A percentile compares a stretch with the other conserved stretches of the same genome.
Evolutionary conservation across 2,113 vertebrate species (phyloP).

Genomic region (Capreolus pygargus): DNA sequence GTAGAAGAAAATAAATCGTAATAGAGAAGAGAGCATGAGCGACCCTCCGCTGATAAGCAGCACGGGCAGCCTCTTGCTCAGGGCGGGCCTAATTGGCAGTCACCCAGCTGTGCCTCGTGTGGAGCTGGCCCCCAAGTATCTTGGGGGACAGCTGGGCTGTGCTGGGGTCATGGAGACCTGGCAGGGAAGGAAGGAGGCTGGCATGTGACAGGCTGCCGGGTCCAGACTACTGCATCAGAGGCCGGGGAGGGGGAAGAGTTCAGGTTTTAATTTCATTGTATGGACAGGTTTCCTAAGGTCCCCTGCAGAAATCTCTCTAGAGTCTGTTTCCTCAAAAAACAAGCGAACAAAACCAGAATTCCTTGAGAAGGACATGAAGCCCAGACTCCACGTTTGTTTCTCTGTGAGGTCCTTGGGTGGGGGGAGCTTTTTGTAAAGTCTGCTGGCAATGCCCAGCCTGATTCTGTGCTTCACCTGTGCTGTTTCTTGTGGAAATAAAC

Average conservation of each 20-base stretch:
- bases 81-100: conserved; percentile 31
- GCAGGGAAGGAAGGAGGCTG: background rate
- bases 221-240: background rate
- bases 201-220: background rate
- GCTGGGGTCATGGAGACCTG: background rate
- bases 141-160: background rate
- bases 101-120: background rate
- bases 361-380: background rate
- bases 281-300: background rate
- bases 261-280: background rate
- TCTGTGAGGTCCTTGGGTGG: background rate
- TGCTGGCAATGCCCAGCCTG: background rate
- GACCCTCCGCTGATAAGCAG: background rate
- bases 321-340: background rate
- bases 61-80: background rate
- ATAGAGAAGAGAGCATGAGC: background rate
- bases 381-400: background rate
- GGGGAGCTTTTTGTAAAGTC: background rate
- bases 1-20: background rate
- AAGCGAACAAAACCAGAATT: background rate
- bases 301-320: background rate
- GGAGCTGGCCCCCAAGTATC: background rate
- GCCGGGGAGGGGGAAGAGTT: background rate
- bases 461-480: background rate
- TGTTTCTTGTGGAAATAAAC: background rate